phyloP scores from a whole-genome alignment of 1,140 invertebrate species.

The Zaprionus capensis region DNA sequence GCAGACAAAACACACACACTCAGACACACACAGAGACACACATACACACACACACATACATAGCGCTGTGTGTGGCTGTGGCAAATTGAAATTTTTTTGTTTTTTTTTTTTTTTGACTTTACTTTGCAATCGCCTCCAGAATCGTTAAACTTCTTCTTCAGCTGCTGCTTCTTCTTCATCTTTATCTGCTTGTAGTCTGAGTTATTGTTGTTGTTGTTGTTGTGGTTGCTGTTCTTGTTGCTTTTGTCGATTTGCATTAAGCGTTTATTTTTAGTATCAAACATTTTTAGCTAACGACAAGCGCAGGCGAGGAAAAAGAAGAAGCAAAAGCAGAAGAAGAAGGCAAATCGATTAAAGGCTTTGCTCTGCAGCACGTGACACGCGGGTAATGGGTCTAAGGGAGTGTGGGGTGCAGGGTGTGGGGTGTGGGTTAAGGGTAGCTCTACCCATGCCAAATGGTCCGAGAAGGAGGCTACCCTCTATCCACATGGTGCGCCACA shows the following conservation, averaged over 20 bases:
- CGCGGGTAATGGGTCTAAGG: constrained; percentile 8
- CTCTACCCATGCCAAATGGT: constrained; percentile 18
- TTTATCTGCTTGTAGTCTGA: constrained; percentile 1
- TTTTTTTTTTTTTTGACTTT: constrained; percentile 39
- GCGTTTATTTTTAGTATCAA: constrained; percentile 70
- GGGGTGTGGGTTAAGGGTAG: constrained; percentile 44
- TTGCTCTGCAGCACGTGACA: constrained; percentile 63
- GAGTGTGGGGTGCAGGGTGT: background rate
- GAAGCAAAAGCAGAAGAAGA: constrained; percentile 8
- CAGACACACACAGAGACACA: constrained; percentile 5
- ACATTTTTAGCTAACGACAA: constrained; percentile 43
- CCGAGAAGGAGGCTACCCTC: constrained; percentile 9
- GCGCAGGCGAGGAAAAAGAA: too few species aligned
- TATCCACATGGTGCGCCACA: constrained; percentile 54
- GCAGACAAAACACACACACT: background rate
- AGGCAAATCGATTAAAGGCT: constrained; percentile 77
- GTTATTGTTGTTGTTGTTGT: constrained; percentile 32
- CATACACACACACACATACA: constrained; percentile 8
- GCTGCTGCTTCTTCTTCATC: constrained; percentile 17
- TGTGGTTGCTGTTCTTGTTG: constrained; percentile 13
- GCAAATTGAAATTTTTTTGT: constrained; percentile 36
- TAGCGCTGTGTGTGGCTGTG: background rate
- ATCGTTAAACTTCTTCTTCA: constrained; percentile 37
- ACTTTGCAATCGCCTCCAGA: constrained; percentile 42
- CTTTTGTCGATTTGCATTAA: constrained; percentile 70